Conservation (phyloP, 2,797 vertebrate genomes). For the Staurois parvus region DNA sequence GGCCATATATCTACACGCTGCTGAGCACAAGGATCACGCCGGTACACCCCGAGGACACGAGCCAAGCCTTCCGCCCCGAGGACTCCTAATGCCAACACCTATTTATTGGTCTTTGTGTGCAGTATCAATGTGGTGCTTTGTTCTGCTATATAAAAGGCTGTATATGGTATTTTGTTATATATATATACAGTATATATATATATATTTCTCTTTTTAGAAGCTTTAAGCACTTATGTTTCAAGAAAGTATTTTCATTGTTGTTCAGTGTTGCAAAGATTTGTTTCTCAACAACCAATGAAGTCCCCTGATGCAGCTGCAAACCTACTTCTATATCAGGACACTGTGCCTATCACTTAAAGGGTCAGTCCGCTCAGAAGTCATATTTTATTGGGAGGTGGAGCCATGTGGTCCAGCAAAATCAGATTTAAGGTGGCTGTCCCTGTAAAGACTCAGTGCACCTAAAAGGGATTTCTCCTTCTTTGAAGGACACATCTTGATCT, state of each 20-base stretch:
- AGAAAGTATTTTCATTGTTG: slow-evolving; percentile 16
- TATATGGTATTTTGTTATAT: slow-evolving; percentile 37
- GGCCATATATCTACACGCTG: slow-evolving; percentile 92
- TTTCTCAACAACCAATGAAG: slow-evolving; percentile 16
- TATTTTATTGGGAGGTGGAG: neutral
- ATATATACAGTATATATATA: slow-evolving; percentile 12
- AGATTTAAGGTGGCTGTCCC: no score
- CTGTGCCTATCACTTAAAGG: neutral
- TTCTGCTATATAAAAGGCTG: slow-evolving; percentile 48
- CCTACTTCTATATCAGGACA: neutral
- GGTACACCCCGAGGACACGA: slow-evolving; percentile 71
- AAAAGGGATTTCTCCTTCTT: no score
- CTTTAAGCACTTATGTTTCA: slow-evolving; percentile 27
- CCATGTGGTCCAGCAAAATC: no score
- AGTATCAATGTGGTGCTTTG: slow-evolving; percentile 62
- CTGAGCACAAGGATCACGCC: slow-evolving; percentile 85
- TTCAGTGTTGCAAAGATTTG: neutral
- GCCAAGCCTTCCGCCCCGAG: slow-evolving; percentile 64
- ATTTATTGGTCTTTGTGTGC: slow-evolving; percentile 50
- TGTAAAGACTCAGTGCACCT: no score
- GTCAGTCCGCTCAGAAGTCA: neutral
- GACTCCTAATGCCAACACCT: slow-evolving; percentile 51
- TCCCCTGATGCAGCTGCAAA: neutral
- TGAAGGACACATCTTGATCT: no score
- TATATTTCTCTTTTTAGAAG: slow-evolving; percentile 8